Conservation (phyloP, 2,888 invertebrate genomes). For the Charanyca ferruginea region DNA sequence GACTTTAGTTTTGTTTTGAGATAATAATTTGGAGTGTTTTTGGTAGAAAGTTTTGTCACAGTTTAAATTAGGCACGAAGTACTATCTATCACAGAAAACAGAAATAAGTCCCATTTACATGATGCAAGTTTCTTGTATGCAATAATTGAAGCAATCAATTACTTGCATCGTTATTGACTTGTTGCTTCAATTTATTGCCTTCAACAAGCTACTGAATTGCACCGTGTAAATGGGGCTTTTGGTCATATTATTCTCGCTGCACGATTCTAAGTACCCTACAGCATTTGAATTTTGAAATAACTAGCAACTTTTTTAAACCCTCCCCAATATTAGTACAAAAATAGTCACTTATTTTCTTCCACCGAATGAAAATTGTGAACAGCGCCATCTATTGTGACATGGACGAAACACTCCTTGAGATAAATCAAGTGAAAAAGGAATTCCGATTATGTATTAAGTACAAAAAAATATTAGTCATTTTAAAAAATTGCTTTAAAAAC, state of each 20-base stretch:
- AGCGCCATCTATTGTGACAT: conserved; percentile 31
- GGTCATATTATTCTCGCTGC: neutral
- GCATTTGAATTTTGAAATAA: neutral
- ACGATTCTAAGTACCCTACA: neutral
- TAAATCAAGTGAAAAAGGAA: neutral
- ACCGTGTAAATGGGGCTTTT: too few relatives aligned
- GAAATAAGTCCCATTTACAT: too few relatives aligned
- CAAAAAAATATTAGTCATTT: too few relatives aligned
- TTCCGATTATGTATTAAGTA: too few relatives aligned
- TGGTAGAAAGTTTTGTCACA: conserved; percentile 14
- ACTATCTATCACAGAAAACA: neutral
- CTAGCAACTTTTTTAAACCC: too few relatives aligned
- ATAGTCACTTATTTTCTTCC: neutral
- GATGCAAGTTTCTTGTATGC: too few relatives aligned
- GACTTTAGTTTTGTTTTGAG: conserved; percentile 23
- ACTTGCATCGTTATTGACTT: too few relatives aligned
- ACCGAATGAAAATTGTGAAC: neutral
- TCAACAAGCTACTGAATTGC: too few relatives aligned
- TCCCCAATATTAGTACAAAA: neutral
- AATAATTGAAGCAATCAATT: too few relatives aligned
- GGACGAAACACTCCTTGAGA: neutral
- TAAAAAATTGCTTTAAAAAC: neutral
- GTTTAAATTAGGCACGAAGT: neutral
- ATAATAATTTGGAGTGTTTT: conserved; percentile 28
- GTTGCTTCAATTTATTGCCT: too few relatives aligned